Evolutionary conservation across 2,888 invertebrate species (phyloP).

Genomic region (Griposia aprilina): DNA sequence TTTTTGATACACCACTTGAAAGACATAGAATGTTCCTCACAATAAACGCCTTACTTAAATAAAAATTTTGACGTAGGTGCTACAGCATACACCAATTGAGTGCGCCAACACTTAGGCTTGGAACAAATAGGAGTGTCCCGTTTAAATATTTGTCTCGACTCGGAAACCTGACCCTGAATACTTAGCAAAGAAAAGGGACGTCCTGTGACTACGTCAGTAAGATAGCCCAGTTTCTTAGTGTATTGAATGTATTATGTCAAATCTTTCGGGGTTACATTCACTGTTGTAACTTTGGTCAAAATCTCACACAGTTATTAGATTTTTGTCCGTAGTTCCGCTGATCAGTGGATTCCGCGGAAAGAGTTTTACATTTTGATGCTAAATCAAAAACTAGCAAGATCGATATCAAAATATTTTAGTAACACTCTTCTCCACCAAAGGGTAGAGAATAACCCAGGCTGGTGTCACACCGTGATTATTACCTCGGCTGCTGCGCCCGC

Average conservation of each 20-base stretch:
- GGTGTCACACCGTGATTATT: constrained; percentile 35
- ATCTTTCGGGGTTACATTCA: neutral
- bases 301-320: neutral
- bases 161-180: constrained; percentile 16
- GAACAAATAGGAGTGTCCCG: constrained; percentile 25
- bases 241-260: neutral
- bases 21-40: neutral
- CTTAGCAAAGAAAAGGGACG: constrained; percentile 4
- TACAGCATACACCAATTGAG: constrained; percentile 23
- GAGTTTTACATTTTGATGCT: neutral
- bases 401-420: neutral
- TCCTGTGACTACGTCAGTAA: neutral
- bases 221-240: neutral
- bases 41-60: neutral
- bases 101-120: constrained; percentile 7
- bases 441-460: neutral
- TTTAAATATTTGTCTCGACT: constrained; percentile 35
- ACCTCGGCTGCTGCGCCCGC: constrained; percentile 27
- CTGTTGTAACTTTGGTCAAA: neutral
- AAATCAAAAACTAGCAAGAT: neutral
- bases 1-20: constrained; percentile 6
- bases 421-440: neutral
- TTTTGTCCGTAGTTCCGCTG: neutral
- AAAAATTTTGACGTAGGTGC: neutral
- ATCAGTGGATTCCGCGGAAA: neutral